phyloP scores from a whole-genome alignment of 2,797 vertebrate genomes.

The Paedocypris micromegethes region DNA sequence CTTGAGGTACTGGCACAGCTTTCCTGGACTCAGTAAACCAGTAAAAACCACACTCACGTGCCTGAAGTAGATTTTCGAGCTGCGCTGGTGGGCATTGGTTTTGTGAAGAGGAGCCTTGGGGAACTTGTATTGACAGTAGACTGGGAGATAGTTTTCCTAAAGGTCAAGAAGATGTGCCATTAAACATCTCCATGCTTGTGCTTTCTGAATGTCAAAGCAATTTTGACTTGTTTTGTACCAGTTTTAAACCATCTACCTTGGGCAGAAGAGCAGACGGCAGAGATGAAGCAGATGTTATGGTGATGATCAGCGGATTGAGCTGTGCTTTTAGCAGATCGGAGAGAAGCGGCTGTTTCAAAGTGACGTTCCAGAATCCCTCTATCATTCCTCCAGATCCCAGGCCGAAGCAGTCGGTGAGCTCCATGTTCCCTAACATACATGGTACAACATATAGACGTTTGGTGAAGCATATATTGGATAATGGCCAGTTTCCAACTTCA shows the following conservation, averaged over 20 bases:
- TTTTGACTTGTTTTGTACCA: too few species aligned
- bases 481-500: constrained; percentile 15
- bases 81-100: constrained; percentile 64
- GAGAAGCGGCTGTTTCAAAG: constrained; percentile 69
- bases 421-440: constrained; percentile 60
- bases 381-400: constrained; percentile 53
- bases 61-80: constrained; percentile 65
- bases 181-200: background rate
- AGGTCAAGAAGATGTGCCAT: background rate
- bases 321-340: constrained; percentile 70
- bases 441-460: background rate
- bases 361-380: constrained; percentile 68
- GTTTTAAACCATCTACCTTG: constrained; percentile 59
- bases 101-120: constrained; percentile 59
- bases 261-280: constrained; percentile 70
- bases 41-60: constrained; percentile 77
- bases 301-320: constrained; percentile 79
- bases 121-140: constrained; percentile 80
- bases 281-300: constrained; percentile 64
- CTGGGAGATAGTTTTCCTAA: constrained; percentile 71
- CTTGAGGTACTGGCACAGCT: constrained; percentile 67
- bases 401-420: constrained; percentile 54
- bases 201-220: too few species aligned
- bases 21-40: constrained; percentile 60
- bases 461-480: constrained; percentile 32